Evolutionary conservation across 2,113 vertebrate species (phyloP).

Genomic region (Picathartes gymnocephalus): DNA sequence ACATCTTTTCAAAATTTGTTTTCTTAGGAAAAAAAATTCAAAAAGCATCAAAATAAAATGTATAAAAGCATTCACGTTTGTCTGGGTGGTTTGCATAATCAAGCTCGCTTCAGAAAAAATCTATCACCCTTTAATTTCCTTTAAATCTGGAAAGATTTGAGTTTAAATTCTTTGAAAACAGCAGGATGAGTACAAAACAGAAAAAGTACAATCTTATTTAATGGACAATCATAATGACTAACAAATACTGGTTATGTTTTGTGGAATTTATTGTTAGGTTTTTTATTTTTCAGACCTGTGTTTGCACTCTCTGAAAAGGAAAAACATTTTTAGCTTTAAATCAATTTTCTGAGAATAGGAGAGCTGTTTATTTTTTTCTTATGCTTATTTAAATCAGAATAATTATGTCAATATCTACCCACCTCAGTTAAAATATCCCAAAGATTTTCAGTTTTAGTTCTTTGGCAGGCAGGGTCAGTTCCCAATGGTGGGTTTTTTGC

Average conservation of each 20-base stretch:
- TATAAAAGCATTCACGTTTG: not conserved
- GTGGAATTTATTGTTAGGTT: not conserved
- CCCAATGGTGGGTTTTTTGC: not conserved
- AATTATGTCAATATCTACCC: not conserved
- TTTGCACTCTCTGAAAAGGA: not conserved
- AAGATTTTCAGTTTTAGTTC: not conserved
- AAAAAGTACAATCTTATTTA: not conserved
- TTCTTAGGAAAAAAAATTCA: not conserved
- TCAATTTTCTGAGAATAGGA: not conserved
- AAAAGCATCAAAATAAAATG: not conserved
- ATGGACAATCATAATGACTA: not conserved
- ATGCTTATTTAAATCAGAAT: not conserved
- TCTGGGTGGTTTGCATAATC: not conserved
- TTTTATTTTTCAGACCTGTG: not conserved
- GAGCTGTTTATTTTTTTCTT: not conserved
- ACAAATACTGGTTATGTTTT: not conserved
- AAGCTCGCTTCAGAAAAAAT: not conserved
- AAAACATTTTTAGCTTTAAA: not conserved
- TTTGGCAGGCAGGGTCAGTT: not conserved
- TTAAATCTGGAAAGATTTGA: not conserved
- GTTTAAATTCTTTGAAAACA: not conserved
- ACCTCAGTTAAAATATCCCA: rapidly evolving
- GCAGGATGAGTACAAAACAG: not conserved
- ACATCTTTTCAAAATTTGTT: not conserved
- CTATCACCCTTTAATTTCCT: not conserved